These are phyloP conservation scores for Tanypteryx hageni DNA, from an alignment of 2,888 invertebrate species.

Conservation along the genomic window DNA sequence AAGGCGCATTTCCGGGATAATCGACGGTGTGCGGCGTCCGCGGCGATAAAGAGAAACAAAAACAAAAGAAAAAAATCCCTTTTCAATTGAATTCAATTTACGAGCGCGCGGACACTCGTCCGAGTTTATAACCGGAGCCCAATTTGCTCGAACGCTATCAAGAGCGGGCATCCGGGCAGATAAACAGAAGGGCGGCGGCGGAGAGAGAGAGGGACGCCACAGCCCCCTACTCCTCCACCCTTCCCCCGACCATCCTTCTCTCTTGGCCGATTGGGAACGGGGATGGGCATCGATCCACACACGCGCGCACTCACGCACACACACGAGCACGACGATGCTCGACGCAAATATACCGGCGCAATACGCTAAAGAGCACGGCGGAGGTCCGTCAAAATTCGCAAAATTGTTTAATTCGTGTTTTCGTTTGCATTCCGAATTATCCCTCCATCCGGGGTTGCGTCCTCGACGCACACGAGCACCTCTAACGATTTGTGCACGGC, in stretches of 20 bases:
- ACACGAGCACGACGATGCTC: not conserved
- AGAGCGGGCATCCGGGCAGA: conserved; percentile 49
- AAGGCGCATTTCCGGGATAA: conserved; percentile 21
- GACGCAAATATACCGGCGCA: not conserved
- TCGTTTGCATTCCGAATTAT: conserved; percentile 5
- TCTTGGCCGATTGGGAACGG: not conserved
- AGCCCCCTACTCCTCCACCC: not conserved
- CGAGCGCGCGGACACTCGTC: conserved; percentile 51
- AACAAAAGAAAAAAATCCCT: conserved; percentile 23
- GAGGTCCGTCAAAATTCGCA: conserved; percentile 15
- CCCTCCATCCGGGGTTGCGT: not conserved
- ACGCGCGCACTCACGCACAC: not conserved
- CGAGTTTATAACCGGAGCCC: conserved; percentile 51
- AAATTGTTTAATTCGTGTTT: conserved; percentile 5
- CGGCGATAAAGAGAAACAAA: not conserved
- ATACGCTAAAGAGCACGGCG: not conserved
- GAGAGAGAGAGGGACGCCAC: too few relatives aligned
- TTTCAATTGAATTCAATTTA: conserved; percentile 60
- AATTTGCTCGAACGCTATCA: conserved; percentile 56
- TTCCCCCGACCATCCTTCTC: not conserved
- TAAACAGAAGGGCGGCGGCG: conserved; percentile 20
- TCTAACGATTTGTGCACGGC: too few relatives aligned
- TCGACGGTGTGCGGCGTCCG: not conserved
- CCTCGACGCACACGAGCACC: not conserved
- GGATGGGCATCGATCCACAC: conserved; percentile 1